Conservation (phyloP, 2,113 vertebrate genomes). For the Chunga burmeisteri region DNA sequence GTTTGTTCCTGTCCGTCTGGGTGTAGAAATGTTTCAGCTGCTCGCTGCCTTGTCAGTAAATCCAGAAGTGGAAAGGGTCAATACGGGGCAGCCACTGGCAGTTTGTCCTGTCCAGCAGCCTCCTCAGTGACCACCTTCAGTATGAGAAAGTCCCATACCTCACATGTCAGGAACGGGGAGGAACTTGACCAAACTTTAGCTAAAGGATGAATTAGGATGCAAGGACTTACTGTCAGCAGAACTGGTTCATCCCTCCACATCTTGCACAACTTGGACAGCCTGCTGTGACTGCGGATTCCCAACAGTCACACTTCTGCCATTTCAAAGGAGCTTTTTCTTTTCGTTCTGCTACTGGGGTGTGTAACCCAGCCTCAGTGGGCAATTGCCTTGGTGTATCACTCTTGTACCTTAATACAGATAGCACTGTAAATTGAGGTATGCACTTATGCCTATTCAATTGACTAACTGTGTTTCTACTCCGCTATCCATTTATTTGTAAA, state of each 20-base stretch:
- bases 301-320: neutral
- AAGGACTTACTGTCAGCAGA: neutral
- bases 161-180: neutral
- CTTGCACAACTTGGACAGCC: neutral
- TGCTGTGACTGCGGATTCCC: neutral
- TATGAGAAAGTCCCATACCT: neutral
- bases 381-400: neutral
- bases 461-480: neutral
- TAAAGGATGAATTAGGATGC: neutral
- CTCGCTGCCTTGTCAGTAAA: neutral
- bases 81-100: neutral
- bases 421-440: neutral
- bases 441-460: neutral
- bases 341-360: neutral
- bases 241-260: neutral
- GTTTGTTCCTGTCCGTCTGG: neutral
- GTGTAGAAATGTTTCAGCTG: neutral
- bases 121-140: neutral
- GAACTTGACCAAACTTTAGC: neutral
- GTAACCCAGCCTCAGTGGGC: neutral
- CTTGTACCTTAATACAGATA: neutral
- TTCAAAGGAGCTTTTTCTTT: neutral
- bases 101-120: neutral
- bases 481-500: neutral
- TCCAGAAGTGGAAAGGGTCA: neutral